A percentile compares a stretch with the other conserved stretches of the same genome.
These are phyloP conservation scores for Sparus aurata DNA, from an alignment of 2,797 vertebrate species.

Conservation along the genomic window DNA sequence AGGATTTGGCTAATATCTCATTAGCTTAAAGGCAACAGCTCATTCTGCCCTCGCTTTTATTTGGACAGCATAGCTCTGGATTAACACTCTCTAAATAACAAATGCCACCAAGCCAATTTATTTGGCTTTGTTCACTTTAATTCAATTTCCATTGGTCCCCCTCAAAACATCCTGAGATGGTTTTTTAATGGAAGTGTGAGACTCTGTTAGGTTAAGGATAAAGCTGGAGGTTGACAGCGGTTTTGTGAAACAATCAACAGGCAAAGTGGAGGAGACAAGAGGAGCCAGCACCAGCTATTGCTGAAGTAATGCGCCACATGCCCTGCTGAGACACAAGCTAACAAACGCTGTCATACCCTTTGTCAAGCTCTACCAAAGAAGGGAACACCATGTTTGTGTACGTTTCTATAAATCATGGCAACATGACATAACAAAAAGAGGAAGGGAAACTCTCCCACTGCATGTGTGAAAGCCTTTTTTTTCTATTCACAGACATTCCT, in stretches of 20 bases:
- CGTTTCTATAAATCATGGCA: conserved; percentile 61
- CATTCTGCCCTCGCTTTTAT: conserved; percentile 74
- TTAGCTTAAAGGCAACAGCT: conserved; percentile 81
- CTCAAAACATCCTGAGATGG: conserved; percentile 35
- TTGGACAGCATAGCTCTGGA: conserved; percentile 73
- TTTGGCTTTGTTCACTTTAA: conserved; percentile 74
- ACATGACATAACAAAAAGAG: conserved; percentile 47
- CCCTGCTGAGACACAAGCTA: conserved; percentile 47
- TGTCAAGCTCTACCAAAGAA: conserved; percentile 45
- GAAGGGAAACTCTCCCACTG: conserved; percentile 20
- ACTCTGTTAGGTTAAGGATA: conserved; percentile 43
- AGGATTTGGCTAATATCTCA: conserved; percentile 84
- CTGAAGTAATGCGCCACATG: conserved; percentile 42
- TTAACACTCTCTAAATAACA: conserved; percentile 78
- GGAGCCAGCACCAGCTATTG: conserved; percentile 44
- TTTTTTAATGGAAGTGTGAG: conserved; percentile 37
- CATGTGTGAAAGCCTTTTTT: conserved; percentile 47
- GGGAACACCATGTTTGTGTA: conserved; percentile 22
- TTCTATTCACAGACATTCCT: conserved; percentile 40
- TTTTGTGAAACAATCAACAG: conserved; percentile 47
- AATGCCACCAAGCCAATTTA: conserved; percentile 76
- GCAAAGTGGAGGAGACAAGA: conserved; percentile 51
- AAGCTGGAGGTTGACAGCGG: conserved; percentile 43
- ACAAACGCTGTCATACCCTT: conserved; percentile 55
- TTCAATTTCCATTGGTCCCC: conserved; percentile 65